phyloP scores from a whole-genome alignment of 2,888 invertebrate species.

The Taphrorychus bicolor region DNA sequence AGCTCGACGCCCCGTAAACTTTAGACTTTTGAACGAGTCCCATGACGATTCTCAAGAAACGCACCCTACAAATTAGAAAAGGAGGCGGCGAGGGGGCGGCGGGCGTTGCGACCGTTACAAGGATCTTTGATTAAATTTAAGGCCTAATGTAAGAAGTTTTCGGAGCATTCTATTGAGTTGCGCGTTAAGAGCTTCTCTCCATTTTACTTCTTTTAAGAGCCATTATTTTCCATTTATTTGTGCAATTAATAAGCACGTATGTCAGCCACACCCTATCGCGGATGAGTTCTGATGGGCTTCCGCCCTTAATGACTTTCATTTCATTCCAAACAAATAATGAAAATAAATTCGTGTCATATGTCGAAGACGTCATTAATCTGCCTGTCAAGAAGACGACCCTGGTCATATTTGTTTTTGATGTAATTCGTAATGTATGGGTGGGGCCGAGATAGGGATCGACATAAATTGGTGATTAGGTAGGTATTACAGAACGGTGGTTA shows the following conservation, averaged over 20 bases:
- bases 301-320: constrained; percentile 47
- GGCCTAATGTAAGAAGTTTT: constrained; percentile 41
- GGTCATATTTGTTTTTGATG: constrained; percentile 34
- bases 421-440: constrained; percentile 11
- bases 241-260: constrained; percentile 28
- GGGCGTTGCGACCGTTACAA: constrained; percentile 28
- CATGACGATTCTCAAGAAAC: constrained; percentile 37
- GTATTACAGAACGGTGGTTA: neutral
- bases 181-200: constrained; percentile 27
- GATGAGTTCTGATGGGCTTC: constrained; percentile 14
- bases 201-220: neutral
- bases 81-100: constrained; percentile 15
- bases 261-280: constrained; percentile 42
- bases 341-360: constrained; percentile 42
- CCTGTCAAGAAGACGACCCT: constrained; percentile 24
- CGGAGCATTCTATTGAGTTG: constrained; percentile 20
- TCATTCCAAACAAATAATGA: constrained; percentile 41
- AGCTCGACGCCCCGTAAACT: constrained; percentile 28
- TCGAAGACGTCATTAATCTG: constrained; percentile 40
- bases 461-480: constrained; percentile 3
- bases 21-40: constrained; percentile 41
- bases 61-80: constrained; percentile 38
- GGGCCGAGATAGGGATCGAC: constrained; percentile 16
- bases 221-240: neutral
- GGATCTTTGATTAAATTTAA: constrained; percentile 42